phyloP scores from a whole-genome alignment of 2,113 vertebrate species.

The Hystrix cristata region DNA sequence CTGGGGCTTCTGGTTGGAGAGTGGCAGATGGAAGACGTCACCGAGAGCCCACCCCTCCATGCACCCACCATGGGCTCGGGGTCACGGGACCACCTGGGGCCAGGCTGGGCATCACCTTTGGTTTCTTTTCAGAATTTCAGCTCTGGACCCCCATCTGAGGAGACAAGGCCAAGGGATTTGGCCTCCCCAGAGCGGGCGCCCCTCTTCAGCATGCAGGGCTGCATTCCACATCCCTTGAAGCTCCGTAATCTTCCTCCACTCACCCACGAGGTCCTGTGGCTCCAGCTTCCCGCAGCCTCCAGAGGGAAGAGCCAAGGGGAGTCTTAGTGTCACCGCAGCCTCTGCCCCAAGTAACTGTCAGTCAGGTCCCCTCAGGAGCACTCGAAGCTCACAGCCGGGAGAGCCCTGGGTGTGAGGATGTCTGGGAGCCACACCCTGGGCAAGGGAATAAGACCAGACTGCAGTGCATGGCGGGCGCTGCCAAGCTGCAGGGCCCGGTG shows the following conservation, averaged over 20 bases:
- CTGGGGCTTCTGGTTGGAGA: background rate
- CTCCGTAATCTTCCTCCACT: background rate
- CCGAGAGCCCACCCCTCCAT: background rate
- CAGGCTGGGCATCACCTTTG: background rate
- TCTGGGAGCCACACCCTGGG: background rate
- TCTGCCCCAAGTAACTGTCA: background rate
- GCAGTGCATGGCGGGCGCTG: too few relatives aligned
- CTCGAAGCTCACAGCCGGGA: background rate
- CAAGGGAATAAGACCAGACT: background rate
- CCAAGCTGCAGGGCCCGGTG: background rate
- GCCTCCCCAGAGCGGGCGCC: background rate
- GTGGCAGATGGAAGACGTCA: background rate
- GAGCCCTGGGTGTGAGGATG: background rate
- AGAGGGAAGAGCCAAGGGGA: background rate
- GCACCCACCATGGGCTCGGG: background rate
- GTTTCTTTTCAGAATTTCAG: background rate
- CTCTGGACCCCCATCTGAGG: background rate
- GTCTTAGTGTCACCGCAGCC: background rate
- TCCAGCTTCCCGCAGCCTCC: background rate
- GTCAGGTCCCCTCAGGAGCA: background rate
- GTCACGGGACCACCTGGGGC: background rate
- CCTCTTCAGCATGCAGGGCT: background rate
- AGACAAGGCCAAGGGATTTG: background rate
- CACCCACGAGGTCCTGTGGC: background rate
- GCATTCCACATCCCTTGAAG: background rate